Evolutionary conservation across 2,113 vertebrate genomes (phyloP).

Genomic region (Gnathonemus longibarbis): DNA sequence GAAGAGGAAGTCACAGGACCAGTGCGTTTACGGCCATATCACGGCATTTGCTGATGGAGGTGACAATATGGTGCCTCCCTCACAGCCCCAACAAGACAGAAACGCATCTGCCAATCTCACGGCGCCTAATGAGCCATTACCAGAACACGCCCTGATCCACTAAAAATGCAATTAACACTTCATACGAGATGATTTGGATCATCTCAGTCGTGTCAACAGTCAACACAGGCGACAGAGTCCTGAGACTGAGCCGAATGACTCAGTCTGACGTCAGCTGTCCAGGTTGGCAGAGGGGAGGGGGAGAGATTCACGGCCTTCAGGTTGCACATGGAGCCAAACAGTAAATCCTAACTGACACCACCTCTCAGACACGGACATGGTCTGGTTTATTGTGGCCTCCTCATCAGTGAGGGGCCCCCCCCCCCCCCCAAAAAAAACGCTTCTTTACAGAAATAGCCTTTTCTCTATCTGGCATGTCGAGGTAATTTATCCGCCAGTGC

Average conservation of each 20-base stretch:
- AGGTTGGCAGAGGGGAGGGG: neutral
- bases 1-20: neutral
- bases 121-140: conserved; percentile 66
- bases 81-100: conserved; percentile 23
- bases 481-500: conserved; percentile 21
- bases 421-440: conserved; percentile 21
- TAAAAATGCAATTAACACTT: conserved; percentile 74
- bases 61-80: conserved; percentile 25
- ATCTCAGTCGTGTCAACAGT: conserved; percentile 64
- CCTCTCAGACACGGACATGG: neutral
- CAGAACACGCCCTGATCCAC: conserved; percentile 64
- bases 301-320: neutral
- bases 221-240: neutral
- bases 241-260: neutral
- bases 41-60: neutral
- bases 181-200: conserved; percentile 66
- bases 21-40: neutral
- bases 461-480: neutral
- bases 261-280: neutral
- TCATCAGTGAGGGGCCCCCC: conserved; percentile 52
- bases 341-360: neutral
- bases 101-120: conserved; percentile 56
- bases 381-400: neutral
- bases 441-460: conserved; percentile 40
- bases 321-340: neutral